Evolutionary conservation across 2,797 vertebrate species (phyloP).

Genomic region (Carapus acus): DNA sequence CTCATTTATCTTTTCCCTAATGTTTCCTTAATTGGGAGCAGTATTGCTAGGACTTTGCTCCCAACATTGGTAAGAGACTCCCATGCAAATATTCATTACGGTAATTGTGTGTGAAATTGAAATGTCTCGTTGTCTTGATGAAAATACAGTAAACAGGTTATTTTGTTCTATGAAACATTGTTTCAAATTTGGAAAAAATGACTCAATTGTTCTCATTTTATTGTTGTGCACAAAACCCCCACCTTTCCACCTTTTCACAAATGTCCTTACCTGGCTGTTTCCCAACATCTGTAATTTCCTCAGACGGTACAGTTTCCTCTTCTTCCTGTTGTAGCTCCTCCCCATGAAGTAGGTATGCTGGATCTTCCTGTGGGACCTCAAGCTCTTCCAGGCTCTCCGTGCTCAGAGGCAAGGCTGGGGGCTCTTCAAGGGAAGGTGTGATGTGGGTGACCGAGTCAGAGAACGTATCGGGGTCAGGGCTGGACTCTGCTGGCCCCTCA

Average conservation of each 20-base stretch:
- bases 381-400: slow-evolving; percentile 52
- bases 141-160: too few relatives aligned
- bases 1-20: too few relatives aligned
- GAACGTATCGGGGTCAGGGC: slow-evolving; percentile 58
- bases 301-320: slow-evolving; percentile 36
- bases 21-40: too few relatives aligned
- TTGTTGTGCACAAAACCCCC: too few relatives aligned
- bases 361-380: slow-evolving; percentile 39
- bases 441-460: slow-evolving; percentile 69
- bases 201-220: too few relatives aligned
- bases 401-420: slow-evolving; percentile 29
- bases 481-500: slow-evolving; percentile 29
- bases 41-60: too few relatives aligned
- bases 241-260: neutral
- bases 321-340: slow-evolving; percentile 34
- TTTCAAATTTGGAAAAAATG: too few relatives aligned
- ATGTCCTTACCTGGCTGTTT: slow-evolving; percentile 56
- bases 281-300: slow-evolving; percentile 25
- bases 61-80: too few relatives aligned
- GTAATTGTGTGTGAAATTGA: too few relatives aligned
- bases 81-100: too few relatives aligned
- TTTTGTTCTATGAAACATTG: too few relatives aligned
- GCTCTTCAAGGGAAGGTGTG: slow-evolving; percentile 46
- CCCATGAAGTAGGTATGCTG: slow-evolving; percentile 3
- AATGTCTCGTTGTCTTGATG: too few relatives aligned